Evolutionary conservation across 2,888 invertebrate genomes (phyloP).

Genomic region (Panopea generosa): DNA sequence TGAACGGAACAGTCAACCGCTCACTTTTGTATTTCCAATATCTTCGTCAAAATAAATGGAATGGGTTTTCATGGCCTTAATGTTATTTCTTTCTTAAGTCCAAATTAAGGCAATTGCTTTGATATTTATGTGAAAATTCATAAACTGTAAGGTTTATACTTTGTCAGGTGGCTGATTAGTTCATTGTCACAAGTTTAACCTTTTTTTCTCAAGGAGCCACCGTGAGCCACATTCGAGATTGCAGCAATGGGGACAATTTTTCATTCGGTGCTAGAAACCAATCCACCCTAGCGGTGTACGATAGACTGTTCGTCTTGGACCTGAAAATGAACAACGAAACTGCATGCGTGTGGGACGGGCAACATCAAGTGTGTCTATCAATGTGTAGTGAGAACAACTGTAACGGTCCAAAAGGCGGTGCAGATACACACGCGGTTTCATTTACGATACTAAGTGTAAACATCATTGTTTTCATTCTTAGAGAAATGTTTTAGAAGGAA

Average conservation of each 20-base stretch:
- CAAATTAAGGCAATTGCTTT: too few relatives aligned
- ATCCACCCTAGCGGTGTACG: background rate
- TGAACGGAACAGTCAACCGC: too few relatives aligned
- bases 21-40: too few relatives aligned
- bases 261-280: conserved; percentile 23
- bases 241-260: conserved; percentile 53
- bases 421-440: too few relatives aligned
- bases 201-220: conserved; percentile 24
- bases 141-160: background rate
- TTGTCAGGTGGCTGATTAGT: background rate
- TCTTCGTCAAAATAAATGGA: too few relatives aligned
- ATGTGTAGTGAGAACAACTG: conserved; percentile 25
- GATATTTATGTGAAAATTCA: too few relatives aligned
- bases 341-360: conserved; percentile 34
- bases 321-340: conserved; percentile 19
- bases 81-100: too few relatives aligned
- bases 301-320: background rate
- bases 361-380: conserved; percentile 23
- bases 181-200: background rate
- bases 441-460: too few relatives aligned
- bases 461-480: too few relatives aligned
- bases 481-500: too few relatives aligned
- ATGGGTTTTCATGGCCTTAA: too few relatives aligned
- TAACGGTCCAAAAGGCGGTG: conserved; percentile 29
- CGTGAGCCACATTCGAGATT: conserved; percentile 53